A percentile compares a stretch with the other conserved stretches of the same genome.
These are phyloP conservation scores for Ricordea florida DNA, from an alignment of 92 coral and sea anemone species.

Conservation along the genomic window DNA sequence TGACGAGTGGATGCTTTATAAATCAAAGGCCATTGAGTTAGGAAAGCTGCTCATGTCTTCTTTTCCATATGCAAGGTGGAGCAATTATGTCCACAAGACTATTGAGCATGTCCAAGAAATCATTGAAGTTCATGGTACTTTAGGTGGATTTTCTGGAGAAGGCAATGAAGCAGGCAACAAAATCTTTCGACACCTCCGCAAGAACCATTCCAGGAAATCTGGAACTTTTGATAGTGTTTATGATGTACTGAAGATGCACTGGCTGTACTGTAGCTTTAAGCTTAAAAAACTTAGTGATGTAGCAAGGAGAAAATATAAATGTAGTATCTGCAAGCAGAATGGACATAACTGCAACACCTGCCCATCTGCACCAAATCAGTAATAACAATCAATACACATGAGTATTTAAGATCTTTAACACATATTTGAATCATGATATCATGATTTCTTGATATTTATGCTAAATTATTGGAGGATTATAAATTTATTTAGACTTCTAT, in stretches of 20 bases:
- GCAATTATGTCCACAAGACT: neutral
- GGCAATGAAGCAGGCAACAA: slow-evolving; percentile 11
- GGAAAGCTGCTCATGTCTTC: neutral
- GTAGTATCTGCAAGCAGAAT: neutral
- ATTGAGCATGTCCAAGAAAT: slow-evolving; percentile 10
- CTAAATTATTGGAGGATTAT: neutral
- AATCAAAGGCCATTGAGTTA: neutral
- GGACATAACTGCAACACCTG: slow-evolving; percentile 1
- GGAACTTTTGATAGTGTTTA: neutral
- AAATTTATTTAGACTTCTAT: neutral
- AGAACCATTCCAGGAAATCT: neutral
- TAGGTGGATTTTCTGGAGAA: neutral
- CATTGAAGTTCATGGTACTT: neutral
- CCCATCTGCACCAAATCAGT: neutral
- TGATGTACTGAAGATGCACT: slow-evolving; percentile 6
- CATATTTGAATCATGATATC: too few species aligned
- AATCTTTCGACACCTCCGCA: neutral
- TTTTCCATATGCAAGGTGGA: neutral
- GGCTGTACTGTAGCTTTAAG: slow-evolving; percentile 2
- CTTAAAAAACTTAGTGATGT: neutral
- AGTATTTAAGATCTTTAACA: too few species aligned
- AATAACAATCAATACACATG: too few species aligned
- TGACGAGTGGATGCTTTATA: neutral
- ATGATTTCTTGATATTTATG: neutral
- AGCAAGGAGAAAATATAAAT: neutral